phyloP scores from a whole-genome alignment of 2,113 vertebrate species.

The Zosterops lateralis region DNA sequence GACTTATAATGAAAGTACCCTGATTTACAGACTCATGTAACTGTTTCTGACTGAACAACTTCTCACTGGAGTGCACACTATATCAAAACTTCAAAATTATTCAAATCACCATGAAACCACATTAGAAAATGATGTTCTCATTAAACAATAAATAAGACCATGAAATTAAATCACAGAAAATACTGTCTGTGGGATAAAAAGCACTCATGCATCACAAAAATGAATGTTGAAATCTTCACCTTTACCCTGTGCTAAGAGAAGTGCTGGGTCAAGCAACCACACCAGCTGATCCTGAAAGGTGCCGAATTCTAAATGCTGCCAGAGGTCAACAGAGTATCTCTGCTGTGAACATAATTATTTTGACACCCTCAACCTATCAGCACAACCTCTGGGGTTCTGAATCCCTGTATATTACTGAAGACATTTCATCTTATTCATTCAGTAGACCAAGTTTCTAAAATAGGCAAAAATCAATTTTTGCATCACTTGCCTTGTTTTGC shows the following conservation, averaged over 20 bases:
- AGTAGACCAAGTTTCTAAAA: neutral
- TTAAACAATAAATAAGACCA: neutral
- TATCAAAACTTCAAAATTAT: conserved; percentile 3
- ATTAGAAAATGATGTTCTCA: neutral
- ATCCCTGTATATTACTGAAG: neutral
- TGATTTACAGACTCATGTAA: conserved; percentile 5
- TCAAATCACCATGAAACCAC: neutral
- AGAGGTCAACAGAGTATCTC: neutral
- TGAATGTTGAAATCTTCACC: neutral
- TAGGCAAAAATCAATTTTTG: neutral
- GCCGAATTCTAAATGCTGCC: neutral
- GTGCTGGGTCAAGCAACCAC: neutral
- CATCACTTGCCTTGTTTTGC: neutral
- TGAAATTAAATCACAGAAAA: neutral
- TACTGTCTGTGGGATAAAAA: neutral
- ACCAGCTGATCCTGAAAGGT: neutral
- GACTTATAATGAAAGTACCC: neutral
- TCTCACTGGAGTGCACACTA: neutral
- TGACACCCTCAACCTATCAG: neutral
- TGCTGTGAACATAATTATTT: neutral
- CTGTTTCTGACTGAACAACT: neutral
- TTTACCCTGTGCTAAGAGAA: neutral
- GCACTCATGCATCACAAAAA: neutral
- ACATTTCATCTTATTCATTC: neutral
- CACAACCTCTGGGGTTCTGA: neutral